Percentiles rank a stretch among this genome's conserved stretches.
Conservation (phyloP, 2,797 vertebrate genomes). For the Catostomus latipinnis region DNA sequence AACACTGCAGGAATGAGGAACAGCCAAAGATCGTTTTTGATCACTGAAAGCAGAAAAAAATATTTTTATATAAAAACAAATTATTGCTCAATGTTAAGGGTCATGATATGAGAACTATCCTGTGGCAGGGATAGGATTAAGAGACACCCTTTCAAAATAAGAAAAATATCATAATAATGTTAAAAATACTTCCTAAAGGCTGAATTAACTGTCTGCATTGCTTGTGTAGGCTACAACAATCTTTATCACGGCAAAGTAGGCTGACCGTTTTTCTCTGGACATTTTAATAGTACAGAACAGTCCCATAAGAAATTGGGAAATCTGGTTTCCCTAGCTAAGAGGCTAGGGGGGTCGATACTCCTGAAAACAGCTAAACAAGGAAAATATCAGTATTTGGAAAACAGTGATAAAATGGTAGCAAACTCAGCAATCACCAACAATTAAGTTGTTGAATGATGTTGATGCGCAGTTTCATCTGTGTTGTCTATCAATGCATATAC, state of each 20-base stretch:
- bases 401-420: not conserved
- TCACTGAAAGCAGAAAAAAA: conserved; percentile 64
- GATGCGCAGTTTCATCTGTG: not conserved
- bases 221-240: too few relatives aligned
- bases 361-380: not conserved
- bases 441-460: conserved; percentile 1
- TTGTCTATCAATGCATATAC: too few relatives aligned
- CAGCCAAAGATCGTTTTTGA: conserved; percentile 81
- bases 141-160: too few relatives aligned
- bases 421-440: not conserved
- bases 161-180: too few relatives aligned
- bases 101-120: not conserved
- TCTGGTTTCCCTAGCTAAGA: not conserved
- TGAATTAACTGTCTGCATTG: too few relatives aligned
- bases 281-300: not conserved
- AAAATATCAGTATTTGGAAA: not conserved
- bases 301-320: not conserved
- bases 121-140: too few relatives aligned
- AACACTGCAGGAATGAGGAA: conserved; percentile 80
- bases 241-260: too few relatives aligned
- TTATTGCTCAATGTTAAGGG: not conserved
- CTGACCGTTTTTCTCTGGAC: too few relatives aligned
- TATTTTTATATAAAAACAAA: not conserved
- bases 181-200: too few relatives aligned
- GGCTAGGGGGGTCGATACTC: not conserved